These are phyloP conservation scores for Caenorhabditis imperialis DNA, from an alignment of 2,888 invertebrate species.

Conservation along the genomic window DNA sequence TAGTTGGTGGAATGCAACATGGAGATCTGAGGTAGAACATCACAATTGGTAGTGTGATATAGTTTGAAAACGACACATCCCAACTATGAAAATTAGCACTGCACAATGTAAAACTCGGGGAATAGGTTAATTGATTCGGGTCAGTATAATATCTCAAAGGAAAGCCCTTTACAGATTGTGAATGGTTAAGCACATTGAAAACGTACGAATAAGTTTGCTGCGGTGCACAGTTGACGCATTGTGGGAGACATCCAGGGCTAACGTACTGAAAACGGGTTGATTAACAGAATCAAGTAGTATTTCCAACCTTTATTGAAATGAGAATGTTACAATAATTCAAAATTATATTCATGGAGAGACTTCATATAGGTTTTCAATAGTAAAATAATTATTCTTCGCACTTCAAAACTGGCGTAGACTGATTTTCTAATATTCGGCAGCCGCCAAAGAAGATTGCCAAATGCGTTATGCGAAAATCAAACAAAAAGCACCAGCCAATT, in stretches of 20 bases:
- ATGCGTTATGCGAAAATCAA: constrained; percentile 50
- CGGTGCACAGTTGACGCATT: constrained; percentile 57
- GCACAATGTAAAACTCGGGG: too few species aligned
- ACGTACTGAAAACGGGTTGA: constrained; percentile 49
- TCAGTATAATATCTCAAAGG: too few species aligned
- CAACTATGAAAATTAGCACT: too few species aligned
- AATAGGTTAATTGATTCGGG: too few species aligned
- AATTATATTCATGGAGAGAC: constrained; percentile 37
- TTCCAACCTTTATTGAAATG: constrained; percentile 44
- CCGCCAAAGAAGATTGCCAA: constrained; percentile 38
- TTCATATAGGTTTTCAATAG: constrained; percentile 24
- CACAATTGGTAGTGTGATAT: too few species aligned
- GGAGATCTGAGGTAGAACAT: too few species aligned
- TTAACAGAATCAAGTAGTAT: not conserved
- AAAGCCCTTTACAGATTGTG: too few species aligned
- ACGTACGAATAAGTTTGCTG: constrained; percentile 59
- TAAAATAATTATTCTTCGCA: constrained; percentile 9
- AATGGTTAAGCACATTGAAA: constrained; percentile 53
- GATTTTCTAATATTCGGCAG: constrained; percentile 30
- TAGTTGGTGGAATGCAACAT: constrained; percentile 42
- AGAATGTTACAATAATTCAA: constrained; percentile 44
- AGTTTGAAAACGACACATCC: not conserved
- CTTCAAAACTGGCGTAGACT: constrained; percentile 20
- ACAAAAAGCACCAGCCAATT: constrained; percentile 44
- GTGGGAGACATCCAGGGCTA: constrained; percentile 51